Evolutionary conservation across 2,888 invertebrate species (phyloP).

Genomic region (Mimas tiliae): DNA sequence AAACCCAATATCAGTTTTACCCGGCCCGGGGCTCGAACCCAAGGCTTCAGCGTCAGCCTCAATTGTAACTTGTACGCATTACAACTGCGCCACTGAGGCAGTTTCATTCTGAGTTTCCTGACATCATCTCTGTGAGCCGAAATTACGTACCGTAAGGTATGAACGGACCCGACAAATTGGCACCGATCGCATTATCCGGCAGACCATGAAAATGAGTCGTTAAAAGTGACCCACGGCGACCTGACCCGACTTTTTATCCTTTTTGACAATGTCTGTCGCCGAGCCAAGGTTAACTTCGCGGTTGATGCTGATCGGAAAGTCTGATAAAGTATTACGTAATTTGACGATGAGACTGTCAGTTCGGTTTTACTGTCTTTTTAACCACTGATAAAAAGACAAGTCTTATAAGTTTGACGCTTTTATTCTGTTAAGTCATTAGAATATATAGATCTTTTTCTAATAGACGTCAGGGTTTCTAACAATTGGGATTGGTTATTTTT

Average conservation of each 20-base stretch:
- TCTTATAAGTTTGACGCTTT: not conserved
- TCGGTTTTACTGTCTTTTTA: not conserved
- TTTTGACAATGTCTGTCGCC: slow-evolving; percentile 22
- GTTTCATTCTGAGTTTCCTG: too few species aligned
- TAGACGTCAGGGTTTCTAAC: too few species aligned
- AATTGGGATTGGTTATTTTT: too few species aligned
- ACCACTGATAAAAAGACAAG: not conserved
- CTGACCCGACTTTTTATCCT: slow-evolving; percentile 19
- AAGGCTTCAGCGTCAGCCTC: too few species aligned
- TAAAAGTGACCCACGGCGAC: slow-evolving; percentile 20
- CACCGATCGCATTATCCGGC: slow-evolving; percentile 13
- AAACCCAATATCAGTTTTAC: too few species aligned
- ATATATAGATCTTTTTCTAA: too few species aligned
- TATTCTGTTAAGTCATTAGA: too few species aligned
- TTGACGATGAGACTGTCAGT: not conserved
- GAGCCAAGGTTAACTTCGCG: slow-evolving; percentile 11
- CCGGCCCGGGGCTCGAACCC: too few species aligned
- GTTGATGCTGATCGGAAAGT: slow-evolving; percentile 18
- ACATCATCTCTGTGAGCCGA: too few species aligned
- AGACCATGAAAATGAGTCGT: slow-evolving; percentile 23
- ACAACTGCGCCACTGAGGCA: too few species aligned
- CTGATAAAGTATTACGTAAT: slow-evolving; percentile 9
- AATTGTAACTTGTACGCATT: too few species aligned
- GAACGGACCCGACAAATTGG: slow-evolving; percentile 19
- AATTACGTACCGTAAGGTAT: not conserved